Evolutionary conservation across 64 coral and sea anemone species (phyloP).

Genomic region (Stichodactyla mertensii): DNA sequence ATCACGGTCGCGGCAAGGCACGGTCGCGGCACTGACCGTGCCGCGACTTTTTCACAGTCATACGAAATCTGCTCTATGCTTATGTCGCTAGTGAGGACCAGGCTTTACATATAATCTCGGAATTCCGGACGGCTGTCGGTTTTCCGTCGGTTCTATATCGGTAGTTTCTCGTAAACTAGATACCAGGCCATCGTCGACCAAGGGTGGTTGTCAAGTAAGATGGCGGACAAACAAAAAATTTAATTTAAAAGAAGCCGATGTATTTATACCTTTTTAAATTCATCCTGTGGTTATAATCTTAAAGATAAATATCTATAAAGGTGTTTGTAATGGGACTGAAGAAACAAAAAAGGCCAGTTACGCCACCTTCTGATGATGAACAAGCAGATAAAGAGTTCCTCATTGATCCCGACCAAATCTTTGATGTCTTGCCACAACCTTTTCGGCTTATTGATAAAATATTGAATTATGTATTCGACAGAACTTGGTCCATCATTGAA

Average conservation of each 20-base stretch:
- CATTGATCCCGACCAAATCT: slow-evolving; percentile 75
- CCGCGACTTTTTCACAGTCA: too few species aligned
- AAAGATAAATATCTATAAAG: neutral
- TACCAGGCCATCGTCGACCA: neutral
- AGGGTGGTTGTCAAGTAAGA: slow-evolving; percentile 76
- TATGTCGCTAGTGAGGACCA: too few species aligned
- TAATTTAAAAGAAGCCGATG: neutral
- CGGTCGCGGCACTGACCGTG: too few species aligned
- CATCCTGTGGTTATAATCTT: neutral
- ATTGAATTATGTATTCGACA: slow-evolving; percentile 67
- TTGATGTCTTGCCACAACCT: slow-evolving; percentile 74
- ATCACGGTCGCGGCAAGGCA: too few species aligned
- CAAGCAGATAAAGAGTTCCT: slow-evolving; percentile 60
- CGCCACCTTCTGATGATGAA: slow-evolving; percentile 59
- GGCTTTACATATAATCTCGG: too few species aligned
- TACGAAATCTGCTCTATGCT: too few species aligned
- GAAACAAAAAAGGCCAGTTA: slow-evolving; percentile 44
- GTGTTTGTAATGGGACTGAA: slow-evolving; percentile 42
- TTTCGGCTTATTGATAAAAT: slow-evolving; percentile 81
- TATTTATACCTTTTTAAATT: neutral
- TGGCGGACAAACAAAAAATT: slow-evolving; percentile 76
- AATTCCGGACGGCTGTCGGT: too few species aligned
- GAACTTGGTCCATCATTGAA: slow-evolving; percentile 77
- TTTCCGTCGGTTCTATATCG: too few species aligned
- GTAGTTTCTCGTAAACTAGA: too few species aligned